Percentiles rank a stretch among this genome's conserved stretches.
These are phyloP conservation scores for Teleopsis dalmanni DNA, from an alignment of 1,140 invertebrate species.

Conservation along the genomic window DNA sequence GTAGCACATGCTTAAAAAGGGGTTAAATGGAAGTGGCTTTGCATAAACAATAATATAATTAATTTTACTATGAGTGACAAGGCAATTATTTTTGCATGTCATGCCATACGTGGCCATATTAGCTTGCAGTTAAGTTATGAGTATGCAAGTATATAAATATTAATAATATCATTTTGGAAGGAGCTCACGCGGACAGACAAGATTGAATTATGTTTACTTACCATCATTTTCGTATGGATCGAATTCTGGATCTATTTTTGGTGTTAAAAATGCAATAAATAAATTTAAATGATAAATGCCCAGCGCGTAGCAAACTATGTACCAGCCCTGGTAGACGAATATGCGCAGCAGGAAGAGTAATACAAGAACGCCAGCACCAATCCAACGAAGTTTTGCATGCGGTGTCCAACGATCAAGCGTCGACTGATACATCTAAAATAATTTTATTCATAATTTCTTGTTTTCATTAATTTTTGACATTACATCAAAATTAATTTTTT, in stretches of 20 bases:
- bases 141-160: too few relatives aligned
- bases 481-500: neutral
- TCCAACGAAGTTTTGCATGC: conserved; percentile 53
- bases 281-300: conserved; percentile 99
- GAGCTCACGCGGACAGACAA: too few relatives aligned
- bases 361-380: conserved; percentile 49
- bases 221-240: conserved; percentile 68
- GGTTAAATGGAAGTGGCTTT: too few relatives aligned
- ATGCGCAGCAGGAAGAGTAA: conserved; percentile 53
- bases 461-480: neutral
- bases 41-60: too few relatives aligned
- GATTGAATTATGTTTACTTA: conserved; percentile 44
- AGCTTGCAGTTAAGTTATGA: too few relatives aligned
- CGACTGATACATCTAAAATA: conserved; percentile 50
- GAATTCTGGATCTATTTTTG: conserved; percentile 96
- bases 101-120: too few relatives aligned
- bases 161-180: too few relatives aligned
- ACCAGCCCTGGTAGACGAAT: conserved; percentile 82
- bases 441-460: neutral
- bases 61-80: too few relatives aligned
- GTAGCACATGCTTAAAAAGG: too few relatives aligned
- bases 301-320: conserved; percentile 96
- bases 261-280: conserved; percentile 98
- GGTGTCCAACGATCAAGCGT: conserved; percentile 59
- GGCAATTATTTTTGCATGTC: too few relatives aligned